Conservation (phyloP, 2,888 invertebrate species). For the Diloba caeruleocephala region DNA sequence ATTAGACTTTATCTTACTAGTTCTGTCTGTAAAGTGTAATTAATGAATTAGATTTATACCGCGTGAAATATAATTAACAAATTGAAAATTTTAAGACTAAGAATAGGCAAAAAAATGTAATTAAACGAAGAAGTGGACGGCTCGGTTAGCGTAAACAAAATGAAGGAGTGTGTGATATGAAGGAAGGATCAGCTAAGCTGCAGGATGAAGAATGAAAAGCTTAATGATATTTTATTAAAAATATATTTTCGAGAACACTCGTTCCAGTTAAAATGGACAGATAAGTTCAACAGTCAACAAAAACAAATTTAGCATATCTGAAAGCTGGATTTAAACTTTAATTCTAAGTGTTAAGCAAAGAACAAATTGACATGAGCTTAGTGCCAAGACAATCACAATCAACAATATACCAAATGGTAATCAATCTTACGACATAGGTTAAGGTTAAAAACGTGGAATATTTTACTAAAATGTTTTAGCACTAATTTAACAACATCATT, state of each 20-base stretch:
- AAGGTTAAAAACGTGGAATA: slow-evolving; percentile 62
- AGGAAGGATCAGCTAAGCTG: slow-evolving; percentile 71
- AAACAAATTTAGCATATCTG: slow-evolving; percentile 68
- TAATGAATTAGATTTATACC: slow-evolving; percentile 30
- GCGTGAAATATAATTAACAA: slow-evolving; percentile 35
- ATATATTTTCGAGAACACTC: slow-evolving; percentile 84
- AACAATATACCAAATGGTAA: slow-evolving; percentile 58
- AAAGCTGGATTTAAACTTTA: slow-evolving; percentile 84
- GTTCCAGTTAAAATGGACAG: slow-evolving; percentile 85
- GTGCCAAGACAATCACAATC: slow-evolving; percentile 66
- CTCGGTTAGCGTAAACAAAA: slow-evolving; percentile 35
- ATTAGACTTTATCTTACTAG: slow-evolving; percentile 27
- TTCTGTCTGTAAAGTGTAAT: slow-evolving; percentile 20
- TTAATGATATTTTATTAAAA: slow-evolving; percentile 81
- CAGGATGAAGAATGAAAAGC: slow-evolving; percentile 86
- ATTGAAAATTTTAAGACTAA: slow-evolving; percentile 25
- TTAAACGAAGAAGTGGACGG: slow-evolving; percentile 41
- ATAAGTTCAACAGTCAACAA: slow-evolving; percentile 77
- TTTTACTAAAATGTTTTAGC: slow-evolving; percentile 60
- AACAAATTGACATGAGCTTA: slow-evolving; percentile 75
- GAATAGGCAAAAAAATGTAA: slow-evolving; percentile 48
- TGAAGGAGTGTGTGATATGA: slow-evolving; percentile 48
- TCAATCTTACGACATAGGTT: slow-evolving; percentile 54
- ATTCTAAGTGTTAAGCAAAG: slow-evolving; percentile 53
- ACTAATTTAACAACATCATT: slow-evolving; percentile 65